Percentiles rank a stretch among this genome's conserved stretches.
Conservation (phyloP, 2,113 vertebrate species). For the Rhodinocichla rosea region DNA sequence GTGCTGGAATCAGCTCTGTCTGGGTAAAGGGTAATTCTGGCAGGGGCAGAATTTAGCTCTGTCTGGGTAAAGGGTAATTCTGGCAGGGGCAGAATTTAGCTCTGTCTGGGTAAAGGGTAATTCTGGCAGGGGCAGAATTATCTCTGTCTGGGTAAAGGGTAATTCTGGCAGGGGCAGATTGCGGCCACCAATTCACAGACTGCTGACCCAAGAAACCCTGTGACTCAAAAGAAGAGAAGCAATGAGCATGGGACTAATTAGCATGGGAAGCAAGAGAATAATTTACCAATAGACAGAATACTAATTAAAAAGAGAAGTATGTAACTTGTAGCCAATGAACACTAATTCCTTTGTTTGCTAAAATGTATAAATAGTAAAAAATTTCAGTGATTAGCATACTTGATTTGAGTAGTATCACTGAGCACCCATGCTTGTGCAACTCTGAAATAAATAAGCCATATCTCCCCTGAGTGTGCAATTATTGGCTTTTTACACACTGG, state of each 20-base stretch:
- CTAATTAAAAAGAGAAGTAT: not conserved
- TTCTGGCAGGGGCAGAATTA: too few relatives aligned
- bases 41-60: not conserved
- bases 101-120: too few relatives aligned
- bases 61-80: not conserved
- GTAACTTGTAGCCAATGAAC: not conserved
- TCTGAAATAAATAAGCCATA: not conserved
- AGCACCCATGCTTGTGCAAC: not conserved
- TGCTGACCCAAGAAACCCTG: not conserved
- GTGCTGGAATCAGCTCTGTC: not conserved
- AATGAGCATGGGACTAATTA: not conserved
- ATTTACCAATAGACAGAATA: not conserved
- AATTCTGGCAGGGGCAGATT: not conserved
- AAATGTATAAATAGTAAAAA: not conserved
- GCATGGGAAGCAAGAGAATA: not conserved
- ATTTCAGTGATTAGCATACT: not conserved
- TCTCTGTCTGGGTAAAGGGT: not conserved
- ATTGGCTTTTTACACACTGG: not conserved
- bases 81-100: not conserved
- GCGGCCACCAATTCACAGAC: accelerated
- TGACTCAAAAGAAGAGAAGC: not conserved
- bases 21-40: not conserved
- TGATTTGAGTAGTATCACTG: not conserved
- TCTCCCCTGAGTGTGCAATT: not conserved
- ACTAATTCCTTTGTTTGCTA: not conserved